phyloP scores from a whole-genome alignment of 2,113 vertebrate species.

The Bucco capensis region DNA sequence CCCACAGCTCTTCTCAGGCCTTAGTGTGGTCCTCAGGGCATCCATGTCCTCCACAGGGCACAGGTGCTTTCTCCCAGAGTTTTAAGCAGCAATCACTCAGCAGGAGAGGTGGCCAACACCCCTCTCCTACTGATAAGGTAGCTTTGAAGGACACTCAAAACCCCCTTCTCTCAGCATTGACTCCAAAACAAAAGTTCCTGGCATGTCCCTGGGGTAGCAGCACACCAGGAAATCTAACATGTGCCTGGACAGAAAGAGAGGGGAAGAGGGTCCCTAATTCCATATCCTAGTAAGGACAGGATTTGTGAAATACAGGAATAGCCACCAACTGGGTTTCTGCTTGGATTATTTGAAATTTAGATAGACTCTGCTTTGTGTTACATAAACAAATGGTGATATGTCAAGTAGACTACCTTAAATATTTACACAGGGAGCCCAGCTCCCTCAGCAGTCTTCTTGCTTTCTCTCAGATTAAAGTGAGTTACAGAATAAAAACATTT shows the following conservation, averaged over 20 bases:
- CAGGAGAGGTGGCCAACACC: background rate
- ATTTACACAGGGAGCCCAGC: background rate
- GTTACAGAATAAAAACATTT: background rate
- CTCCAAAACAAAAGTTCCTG: background rate
- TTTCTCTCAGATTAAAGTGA: background rate
- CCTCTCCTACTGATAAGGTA: background rate
- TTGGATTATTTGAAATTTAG: background rate
- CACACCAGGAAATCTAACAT: fast-evolving
- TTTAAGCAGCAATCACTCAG: fast-evolving
- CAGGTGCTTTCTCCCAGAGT: too few species aligned
- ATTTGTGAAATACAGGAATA: background rate
- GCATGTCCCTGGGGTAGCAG: background rate
- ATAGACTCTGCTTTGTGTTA: background rate
- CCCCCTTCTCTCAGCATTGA: background rate
- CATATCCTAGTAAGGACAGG: background rate
- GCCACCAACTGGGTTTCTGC: background rate
- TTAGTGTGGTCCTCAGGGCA: fast-evolving
- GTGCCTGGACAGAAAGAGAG: background rate
- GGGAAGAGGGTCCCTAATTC: background rate
- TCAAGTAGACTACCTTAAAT: background rate
- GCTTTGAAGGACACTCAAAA: background rate
- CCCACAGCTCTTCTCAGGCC: background rate
- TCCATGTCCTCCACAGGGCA: fast-evolving
- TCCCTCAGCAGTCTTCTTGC: background rate
- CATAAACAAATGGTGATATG: background rate